Conservation (phyloP, 1,140 invertebrate species). For the Zophobas atratus region DNA sequence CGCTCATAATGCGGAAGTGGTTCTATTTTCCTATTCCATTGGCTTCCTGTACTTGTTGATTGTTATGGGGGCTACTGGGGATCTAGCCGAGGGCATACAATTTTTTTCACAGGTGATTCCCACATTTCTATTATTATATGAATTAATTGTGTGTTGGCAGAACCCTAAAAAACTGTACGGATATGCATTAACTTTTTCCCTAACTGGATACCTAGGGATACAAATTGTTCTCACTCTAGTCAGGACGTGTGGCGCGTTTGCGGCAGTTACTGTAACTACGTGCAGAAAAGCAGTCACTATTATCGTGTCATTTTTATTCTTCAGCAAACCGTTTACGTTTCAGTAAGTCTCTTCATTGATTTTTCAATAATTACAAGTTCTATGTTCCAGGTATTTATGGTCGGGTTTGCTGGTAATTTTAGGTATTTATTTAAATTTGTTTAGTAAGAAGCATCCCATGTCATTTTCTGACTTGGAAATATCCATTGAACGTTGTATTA, state of each 20-base stretch:
- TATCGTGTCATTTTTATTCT: slow-evolving; percentile 92
- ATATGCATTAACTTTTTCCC: slow-evolving; percentile 89
- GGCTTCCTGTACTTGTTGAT: slow-evolving; percentile 89
- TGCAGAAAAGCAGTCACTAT: slow-evolving; percentile 94
- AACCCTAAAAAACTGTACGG: slow-evolving; percentile 85
- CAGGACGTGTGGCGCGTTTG: slow-evolving; percentile 88
- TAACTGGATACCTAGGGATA: slow-evolving; percentile 92
- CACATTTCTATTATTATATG: slow-evolving; percentile 36
- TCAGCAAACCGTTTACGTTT: slow-evolving; percentile 94
- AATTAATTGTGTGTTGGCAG: slow-evolving; percentile 68
- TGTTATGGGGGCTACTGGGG: slow-evolving; percentile 82
- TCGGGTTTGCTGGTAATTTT: slow-evolving; percentile 88
- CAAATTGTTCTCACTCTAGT: slow-evolving; percentile 93
- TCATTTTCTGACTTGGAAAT: slow-evolving; percentile 61
- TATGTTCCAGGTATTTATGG: slow-evolving; percentile 86
- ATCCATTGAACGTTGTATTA: slow-evolving; percentile 51
- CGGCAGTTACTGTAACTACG: slow-evolving; percentile 92
- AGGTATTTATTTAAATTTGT: slow-evolving; percentile 93
- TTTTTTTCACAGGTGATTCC: slow-evolving; percentile 84
- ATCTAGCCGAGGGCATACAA: slow-evolving; percentile 81
- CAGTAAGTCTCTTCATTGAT: slow-evolving; percentile 78
- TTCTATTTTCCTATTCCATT: slow-evolving; percentile 93
- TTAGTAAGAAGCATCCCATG: slow-evolving; percentile 79
- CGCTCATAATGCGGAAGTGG: slow-evolving; percentile 92
- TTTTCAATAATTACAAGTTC: slow-evolving; percentile 10